These are phyloP conservation scores for Rhombomys opimus DNA, from an alignment of 2,113 vertebrate genomes.

Conservation along the genomic window DNA sequence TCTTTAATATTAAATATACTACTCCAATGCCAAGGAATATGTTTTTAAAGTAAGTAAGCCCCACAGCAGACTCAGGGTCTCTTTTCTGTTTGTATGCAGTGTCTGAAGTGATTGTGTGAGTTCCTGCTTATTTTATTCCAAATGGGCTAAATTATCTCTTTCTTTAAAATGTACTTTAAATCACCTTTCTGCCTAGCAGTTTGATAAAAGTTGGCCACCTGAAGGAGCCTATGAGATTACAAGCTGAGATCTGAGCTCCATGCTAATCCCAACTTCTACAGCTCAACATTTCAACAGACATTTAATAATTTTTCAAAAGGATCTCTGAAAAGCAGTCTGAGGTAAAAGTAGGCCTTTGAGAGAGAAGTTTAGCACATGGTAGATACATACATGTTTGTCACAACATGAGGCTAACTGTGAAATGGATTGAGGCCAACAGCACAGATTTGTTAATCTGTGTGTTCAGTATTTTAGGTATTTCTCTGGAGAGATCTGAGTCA, in stretches of 20 bases:
- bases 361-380: constrained; percentile 21
- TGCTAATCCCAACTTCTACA: not conserved
- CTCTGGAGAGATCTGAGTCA: not conserved
- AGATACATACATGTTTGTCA: not conserved
- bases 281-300: constrained; percentile 64
- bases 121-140: constrained; percentile 32
- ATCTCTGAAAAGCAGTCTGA: not conserved
- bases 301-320: constrained; percentile 31
- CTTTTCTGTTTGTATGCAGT: constrained; percentile 43
- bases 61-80: constrained; percentile 63
- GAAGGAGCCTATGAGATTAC: constrained; percentile 48
- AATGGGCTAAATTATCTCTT: constrained; percentile 71
- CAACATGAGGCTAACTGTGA: not conserved
- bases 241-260: constrained; percentile 44
- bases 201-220: constrained; percentile 62
- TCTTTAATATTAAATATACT: constrained; percentile 2
- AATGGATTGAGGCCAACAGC: not conserved
- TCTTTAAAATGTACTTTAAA: constrained; percentile 70
- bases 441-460: not conserved
- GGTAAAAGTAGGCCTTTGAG: not conserved
- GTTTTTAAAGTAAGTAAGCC: constrained; percentile 67
- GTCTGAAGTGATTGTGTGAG: not conserved
- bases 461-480: not conserved
- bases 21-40: constrained; percentile 38
- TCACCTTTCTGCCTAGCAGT: constrained; percentile 65